These are phyloP conservation scores for Cydia strobilella DNA, from an alignment of 1,140 invertebrate genomes.

Conservation along the genomic window DNA sequence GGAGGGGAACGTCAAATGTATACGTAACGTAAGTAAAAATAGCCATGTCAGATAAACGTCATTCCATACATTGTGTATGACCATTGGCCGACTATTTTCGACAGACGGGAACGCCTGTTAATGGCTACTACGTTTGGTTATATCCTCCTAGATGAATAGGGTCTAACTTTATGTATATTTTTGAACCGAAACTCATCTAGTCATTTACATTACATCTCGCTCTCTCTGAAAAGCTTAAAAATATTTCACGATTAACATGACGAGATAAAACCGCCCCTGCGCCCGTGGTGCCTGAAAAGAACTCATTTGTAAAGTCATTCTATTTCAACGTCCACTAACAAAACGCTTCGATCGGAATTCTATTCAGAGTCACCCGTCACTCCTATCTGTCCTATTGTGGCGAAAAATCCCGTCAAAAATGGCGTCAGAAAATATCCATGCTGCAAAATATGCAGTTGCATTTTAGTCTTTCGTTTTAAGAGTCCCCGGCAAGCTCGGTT, in stretches of 20 bases:
- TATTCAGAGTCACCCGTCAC: background rate
- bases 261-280: background rate
- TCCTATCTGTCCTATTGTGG: background rate
- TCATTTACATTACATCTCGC: too few species aligned
- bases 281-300: background rate
- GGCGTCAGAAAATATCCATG: background rate
- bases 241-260: background rate
- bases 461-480: background rate
- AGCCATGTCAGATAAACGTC: too few species aligned
- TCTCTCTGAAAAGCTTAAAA: background rate
- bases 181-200: too few species aligned
- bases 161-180: too few species aligned
- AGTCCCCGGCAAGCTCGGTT: too few species aligned
- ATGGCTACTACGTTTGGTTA: too few species aligned
- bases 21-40: too few species aligned
- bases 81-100: too few species aligned
- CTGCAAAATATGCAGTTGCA: background rate
- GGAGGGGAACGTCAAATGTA: too few species aligned
- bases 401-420: constrained; percentile 4
- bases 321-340: background rate
- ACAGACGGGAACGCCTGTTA: too few species aligned
- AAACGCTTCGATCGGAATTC: background rate
- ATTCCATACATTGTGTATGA: too few species aligned
- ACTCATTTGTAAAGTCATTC: background rate
- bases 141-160: too few species aligned